Base-by-base conservation (phyloP, 2,888 invertebrate species). In the Dysmachus trigonus region DNA sequence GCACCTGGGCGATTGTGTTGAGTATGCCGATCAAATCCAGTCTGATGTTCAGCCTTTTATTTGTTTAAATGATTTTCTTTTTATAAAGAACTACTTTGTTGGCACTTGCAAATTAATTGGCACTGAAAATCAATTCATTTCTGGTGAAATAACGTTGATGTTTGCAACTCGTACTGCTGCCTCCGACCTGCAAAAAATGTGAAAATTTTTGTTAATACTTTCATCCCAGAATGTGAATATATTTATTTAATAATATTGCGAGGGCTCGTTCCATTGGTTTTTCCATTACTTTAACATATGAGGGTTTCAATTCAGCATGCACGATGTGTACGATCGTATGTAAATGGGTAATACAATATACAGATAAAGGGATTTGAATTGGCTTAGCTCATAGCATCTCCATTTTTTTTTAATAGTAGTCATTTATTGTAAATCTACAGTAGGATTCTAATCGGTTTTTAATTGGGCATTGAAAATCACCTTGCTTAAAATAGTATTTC, bases 91-190 rank as follows among this genome's bases (percentile, higher is more conserved):
- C 33, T 76, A 38, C 33, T 73, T 33, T 73, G 31, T 38, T 76
- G 76, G 76, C 76, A 76, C 76, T 76, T 76, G 22, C 22, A 22
- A 76, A 15, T 76, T 38, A 76, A 35, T 76, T 76, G 76, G 76
- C 76, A 76, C 76, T 76, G 38, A 38, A 76, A 76, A 76, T 76
- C 35, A 76, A 76, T 76, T 73, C 38, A 18, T 76, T 38, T 76
- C 13, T 76, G 38, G 38, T 76, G 18, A 76, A 35, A 53, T 5
- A 53, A 62, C 22, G 10, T 22, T 27, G 22, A 8, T 62, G 27
- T 22, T 62, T 62, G 22, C 10, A 18, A 27, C 8, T 22, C 22
- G 10, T 62, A 10, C 10, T 27, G 62, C 6, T 62, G 62, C 62
- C 22, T 27, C 22, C 62, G 62, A 62, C 41, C 76, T 76, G 76